A percentile compares a stretch with the other conserved stretches of the same genome.
These are phyloP conservation scores for Coenobita brevimanus DNA, from an alignment of 1,140 invertebrate genomes.

Conservation along the genomic window DNA sequence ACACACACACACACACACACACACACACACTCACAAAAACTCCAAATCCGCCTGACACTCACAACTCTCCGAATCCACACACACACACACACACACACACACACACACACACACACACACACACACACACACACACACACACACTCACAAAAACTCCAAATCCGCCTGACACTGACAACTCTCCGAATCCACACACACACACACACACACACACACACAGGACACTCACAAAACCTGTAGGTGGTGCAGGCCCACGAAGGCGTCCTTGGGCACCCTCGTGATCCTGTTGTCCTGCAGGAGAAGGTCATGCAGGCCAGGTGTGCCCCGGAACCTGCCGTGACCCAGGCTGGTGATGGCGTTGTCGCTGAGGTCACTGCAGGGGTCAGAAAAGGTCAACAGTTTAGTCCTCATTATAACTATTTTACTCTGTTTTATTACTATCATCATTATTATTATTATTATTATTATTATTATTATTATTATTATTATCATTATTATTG, in stretches of 20 bases:
- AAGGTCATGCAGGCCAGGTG: conserved; percentile 87
- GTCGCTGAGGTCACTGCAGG: conserved; percentile 86
- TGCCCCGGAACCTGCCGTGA: conserved; percentile 81
- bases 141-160: too few relatives aligned
- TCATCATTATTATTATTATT: conserved; percentile 10
- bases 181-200: too few relatives aligned
- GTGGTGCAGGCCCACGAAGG: conserved; percentile 85
- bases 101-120: not conserved
- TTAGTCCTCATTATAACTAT: conserved; percentile 12
- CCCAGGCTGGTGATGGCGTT: conserved; percentile 85
- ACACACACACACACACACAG: conserved; percentile 6
- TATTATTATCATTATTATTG: not conserved
- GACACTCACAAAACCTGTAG: conserved; percentile 90
- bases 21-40: too few relatives aligned
- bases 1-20: too few relatives aligned
- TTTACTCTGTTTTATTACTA: conserved; percentile 8
- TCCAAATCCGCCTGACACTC: not conserved
- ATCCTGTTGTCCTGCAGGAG: conserved; percentile 89
- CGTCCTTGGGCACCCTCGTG: conserved; percentile 81
- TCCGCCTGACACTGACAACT: too few relatives aligned
- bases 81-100: conserved; percentile 1
- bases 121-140: conserved; percentile 11
- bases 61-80: not conserved
- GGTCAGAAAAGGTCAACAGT: not conserved
- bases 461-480: not conserved